A percentile compares a stretch with the other conserved stretches of the same genome.
These are phyloP conservation scores for Trachelus iudaicus DNA, from an alignment of 2,888 invertebrate species.

Conservation along the genomic window DNA sequence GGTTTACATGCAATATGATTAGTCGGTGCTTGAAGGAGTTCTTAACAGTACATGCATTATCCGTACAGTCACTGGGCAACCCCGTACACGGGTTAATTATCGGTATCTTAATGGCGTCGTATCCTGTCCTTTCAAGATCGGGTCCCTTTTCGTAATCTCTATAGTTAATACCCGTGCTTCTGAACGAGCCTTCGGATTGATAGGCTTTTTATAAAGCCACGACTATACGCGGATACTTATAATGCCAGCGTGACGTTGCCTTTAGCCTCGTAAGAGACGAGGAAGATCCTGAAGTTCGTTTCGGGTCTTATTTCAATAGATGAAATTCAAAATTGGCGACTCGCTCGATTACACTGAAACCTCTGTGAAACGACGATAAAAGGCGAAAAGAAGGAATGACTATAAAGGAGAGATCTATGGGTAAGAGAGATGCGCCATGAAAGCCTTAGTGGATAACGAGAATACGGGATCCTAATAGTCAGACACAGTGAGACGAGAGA, in stretches of 20 bases:
- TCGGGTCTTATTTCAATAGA: not conserved
- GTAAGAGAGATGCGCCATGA: not conserved
- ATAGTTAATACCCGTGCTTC: not conserved
- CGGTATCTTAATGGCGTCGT: not conserved
- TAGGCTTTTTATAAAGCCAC: not conserved
- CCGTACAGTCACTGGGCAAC: not conserved
- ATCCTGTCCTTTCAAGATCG: not conserved
- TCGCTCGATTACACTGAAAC: not conserved
- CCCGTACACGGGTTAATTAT: not conserved
- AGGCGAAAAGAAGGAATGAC: not conserved
- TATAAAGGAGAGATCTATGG: not conserved
- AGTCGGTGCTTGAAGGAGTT: not conserved
- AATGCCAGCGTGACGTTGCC: too few species aligned
- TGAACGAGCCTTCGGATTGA: not conserved
- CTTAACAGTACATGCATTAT: not conserved
- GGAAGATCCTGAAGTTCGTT: too few species aligned
- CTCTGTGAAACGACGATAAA: not conserved
- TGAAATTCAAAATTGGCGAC: not conserved
- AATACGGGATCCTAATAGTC: not conserved
- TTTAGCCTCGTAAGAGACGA: too few species aligned
- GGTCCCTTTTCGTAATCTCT: not conserved
- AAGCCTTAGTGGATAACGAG: not conserved
- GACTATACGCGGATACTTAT: not conserved
- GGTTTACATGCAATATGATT: not conserved
- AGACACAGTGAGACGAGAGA: conserved; percentile 13